Base-by-base conservation (phyloP, 2,113 vertebrate genomes). In the Lepus americanus region DNA sequence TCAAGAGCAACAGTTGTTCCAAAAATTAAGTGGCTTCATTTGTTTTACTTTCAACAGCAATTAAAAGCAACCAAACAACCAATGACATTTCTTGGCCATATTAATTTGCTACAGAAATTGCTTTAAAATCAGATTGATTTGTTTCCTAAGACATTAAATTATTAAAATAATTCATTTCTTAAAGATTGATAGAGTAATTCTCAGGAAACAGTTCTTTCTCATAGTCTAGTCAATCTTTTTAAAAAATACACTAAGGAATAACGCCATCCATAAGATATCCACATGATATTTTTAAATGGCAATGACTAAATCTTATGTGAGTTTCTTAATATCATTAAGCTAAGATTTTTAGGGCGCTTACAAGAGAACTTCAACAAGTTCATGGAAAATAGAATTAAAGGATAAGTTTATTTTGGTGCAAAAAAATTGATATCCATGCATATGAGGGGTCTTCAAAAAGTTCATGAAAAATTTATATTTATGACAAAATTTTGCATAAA, bases 41-140 rank as follows among this genome's bases (percentile, higher is more conserved):
- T 94, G 79, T 67, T 96, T 96, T 89, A 89, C 93, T 96, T 97
- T 97, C 93, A 92, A 85, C 72, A 96, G 92, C 86, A 90, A 67
- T 67, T 87, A 87, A 95, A 94, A 95, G 90, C 89, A 95, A 90
- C 66, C 49, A 51, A 70, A 39, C 20, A 89, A 61, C 91, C 27
- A 76, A 95, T 80, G 85, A 77, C 29, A 92, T 89, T 94, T 94
- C 87, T 96, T 96, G 85, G 80, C 49, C 77, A 63, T 44, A 36
- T 87, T 78, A 51, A 23, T 63, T 95, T 93, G n/a, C 80, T 95
- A 92, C 69, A 51, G 23, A 49, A 80, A 17, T 33, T 53, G 55
- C 64, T 94, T 95, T 78, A 90, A 78, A 90, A 95, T 91, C 49
- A 82, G n/a, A 67, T 20, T 44, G 61, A 86, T 94, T 53, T 88